Conservation (phyloP, 2,888 invertebrate genomes). For the Drosophila pseudotakahashii region DNA sequence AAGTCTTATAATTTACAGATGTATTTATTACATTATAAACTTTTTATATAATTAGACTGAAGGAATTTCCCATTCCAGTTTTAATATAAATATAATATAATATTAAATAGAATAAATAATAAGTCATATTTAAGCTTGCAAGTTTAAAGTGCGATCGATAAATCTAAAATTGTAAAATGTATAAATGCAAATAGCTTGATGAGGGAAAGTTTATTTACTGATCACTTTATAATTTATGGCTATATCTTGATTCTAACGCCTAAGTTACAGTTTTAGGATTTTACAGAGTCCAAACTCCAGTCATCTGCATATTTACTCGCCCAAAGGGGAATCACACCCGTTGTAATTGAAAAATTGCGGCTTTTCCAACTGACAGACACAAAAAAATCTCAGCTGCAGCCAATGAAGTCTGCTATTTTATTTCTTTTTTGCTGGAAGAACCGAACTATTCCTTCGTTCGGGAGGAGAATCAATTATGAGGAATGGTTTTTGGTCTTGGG, state of each 20-base stretch:
- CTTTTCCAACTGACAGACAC: constrained; percentile 30
- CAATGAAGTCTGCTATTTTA: constrained; percentile 47
- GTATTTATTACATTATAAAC: too few relatives aligned
- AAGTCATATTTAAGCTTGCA: too few relatives aligned
- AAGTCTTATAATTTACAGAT: too few relatives aligned
- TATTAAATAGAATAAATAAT: too few relatives aligned
- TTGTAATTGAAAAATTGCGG: constrained; percentile 53
- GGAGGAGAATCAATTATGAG: constrained; percentile 73
- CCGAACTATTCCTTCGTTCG: constrained; percentile 11
- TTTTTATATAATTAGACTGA: too few relatives aligned
- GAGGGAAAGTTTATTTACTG: not conserved
- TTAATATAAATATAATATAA: too few relatives aligned
- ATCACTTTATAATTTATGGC: not conserved
- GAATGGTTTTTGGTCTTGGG: constrained; percentile 48
- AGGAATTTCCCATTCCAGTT: too few relatives aligned
- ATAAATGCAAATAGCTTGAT: too few relatives aligned
- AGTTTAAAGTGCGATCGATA: too few relatives aligned
- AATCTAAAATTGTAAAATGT: too few relatives aligned
- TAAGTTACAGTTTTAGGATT: too few relatives aligned
- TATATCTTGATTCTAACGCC: not conserved
- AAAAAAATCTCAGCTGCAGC: constrained; percentile 43
- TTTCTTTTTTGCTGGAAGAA: not conserved
- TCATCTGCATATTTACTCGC: not conserved
- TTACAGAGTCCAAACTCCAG: not conserved
- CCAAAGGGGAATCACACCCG: not conserved